Evolutionary conservation across 2,797 vertebrate genomes (phyloP).

Genomic region (Sarcophilus harrisii): DNA sequence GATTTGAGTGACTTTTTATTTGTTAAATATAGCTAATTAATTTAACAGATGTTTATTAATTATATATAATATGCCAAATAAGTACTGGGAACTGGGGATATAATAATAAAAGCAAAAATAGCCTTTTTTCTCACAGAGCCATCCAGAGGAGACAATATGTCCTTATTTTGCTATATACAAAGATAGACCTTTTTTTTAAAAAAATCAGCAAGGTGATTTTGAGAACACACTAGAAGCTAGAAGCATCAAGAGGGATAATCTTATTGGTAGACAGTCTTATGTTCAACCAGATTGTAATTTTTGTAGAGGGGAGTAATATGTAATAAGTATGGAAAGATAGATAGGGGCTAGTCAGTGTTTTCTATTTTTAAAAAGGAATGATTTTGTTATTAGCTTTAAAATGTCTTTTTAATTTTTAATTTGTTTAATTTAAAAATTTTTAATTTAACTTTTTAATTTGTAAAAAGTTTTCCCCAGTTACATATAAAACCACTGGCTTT

Average conservation of each 20-base stretch:
- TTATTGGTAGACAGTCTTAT: neutral
- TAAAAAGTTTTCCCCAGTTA: no score
- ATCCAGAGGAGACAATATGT: neutral
- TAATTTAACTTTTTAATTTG: neutral
- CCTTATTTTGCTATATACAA: neutral
- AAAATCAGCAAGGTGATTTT: neutral
- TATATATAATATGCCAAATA: neutral
- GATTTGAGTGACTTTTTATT: neutral
- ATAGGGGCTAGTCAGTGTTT: neutral
- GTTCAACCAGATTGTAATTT: neutral
- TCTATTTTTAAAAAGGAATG: neutral
- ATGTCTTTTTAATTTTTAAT: no score
- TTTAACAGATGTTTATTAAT: neutral
- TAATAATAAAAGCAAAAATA: neutral
- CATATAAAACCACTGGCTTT: no score
- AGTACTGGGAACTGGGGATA: no score
- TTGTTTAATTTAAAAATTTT: no score
- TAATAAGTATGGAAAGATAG: neutral
- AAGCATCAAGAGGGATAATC: neutral
- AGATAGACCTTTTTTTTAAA: no score
- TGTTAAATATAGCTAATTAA: neutral
- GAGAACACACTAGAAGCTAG: neutral
- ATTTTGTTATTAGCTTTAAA: neutral
- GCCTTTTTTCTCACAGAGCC: neutral
- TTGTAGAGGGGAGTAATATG: neutral